Conservation (phyloP, 1,140 invertebrate genomes). For the Magallana gigas region DNA sequence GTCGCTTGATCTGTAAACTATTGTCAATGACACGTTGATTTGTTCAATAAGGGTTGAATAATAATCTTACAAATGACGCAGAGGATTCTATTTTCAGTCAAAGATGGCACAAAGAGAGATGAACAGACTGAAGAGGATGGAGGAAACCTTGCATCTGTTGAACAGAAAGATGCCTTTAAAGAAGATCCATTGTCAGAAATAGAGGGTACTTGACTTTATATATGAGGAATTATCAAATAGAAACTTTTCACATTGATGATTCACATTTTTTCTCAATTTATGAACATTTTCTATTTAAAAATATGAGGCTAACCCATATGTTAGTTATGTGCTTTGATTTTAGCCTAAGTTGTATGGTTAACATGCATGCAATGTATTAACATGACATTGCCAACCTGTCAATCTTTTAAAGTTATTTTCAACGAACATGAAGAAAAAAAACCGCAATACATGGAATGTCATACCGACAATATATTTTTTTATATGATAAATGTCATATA, state of each 20-base stretch:
- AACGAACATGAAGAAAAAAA: not conserved
- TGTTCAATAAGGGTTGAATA: not conserved
- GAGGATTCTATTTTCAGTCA: not conserved
- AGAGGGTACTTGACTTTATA: not conserved
- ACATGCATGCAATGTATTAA: not conserved
- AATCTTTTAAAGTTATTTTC: not conserved
- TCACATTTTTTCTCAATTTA: not conserved
- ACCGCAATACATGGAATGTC: not conserved
- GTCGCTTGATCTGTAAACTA: not conserved
- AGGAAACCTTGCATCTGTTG: not conserved
- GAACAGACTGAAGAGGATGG: not conserved
- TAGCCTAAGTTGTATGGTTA: not conserved
- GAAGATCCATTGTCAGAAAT: conserved; percentile 21
- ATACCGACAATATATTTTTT: no score
- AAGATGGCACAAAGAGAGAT: not conserved
- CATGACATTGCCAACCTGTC: not conserved
- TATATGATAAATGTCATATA: not conserved
- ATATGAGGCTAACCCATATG: not conserved
- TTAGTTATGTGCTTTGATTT: not conserved
- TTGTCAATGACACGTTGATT: not conserved
- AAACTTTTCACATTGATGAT: not conserved
- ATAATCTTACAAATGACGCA: not conserved
- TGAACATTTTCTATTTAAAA: not conserved
- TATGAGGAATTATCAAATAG: not conserved
- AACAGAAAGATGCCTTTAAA: not conserved